Percentiles rank a stretch among this genome's conserved stretches.
These are phyloP conservation scores for Oithona nana DNA, from an alignment of 2,888 invertebrate genomes.

Conservation along the genomic window DNA sequence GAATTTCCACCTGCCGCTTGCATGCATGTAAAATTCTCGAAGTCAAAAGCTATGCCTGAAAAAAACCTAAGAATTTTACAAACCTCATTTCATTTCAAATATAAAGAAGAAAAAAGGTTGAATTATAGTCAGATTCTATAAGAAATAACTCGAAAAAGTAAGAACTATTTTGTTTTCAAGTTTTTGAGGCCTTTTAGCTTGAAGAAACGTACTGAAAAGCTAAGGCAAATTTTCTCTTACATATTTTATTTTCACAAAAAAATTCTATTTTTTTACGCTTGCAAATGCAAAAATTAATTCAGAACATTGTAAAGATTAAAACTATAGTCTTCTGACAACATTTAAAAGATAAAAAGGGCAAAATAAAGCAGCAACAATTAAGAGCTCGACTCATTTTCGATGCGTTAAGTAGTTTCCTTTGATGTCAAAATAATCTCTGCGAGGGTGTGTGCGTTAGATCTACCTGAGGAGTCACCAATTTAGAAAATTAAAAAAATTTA, in stretches of 20 bases:
- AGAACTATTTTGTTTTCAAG: neutral
- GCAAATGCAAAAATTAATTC: no score
- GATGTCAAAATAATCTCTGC: neutral
- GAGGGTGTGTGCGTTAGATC: neutral
- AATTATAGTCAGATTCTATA: no score
- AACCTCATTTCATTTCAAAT: no score
- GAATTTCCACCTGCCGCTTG: neutral
- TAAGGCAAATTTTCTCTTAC: neutral
- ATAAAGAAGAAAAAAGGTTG: no score
- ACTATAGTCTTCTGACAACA: no score
- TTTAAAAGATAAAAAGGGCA: no score
- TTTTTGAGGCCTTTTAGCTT: neutral
- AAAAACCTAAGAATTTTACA: no score
- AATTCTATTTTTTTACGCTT: no score
- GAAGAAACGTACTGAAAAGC: neutral
- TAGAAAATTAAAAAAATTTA: neutral
- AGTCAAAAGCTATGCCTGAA: no score
- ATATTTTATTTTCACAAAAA: no score
- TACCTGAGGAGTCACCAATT: neutral
- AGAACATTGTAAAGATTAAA: neutral
- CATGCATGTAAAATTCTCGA: neutral
- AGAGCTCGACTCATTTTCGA: neutral
- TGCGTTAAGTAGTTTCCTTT: neutral
- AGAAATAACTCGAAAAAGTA: no score
- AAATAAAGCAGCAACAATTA: no score